Evolutionary conservation across 1,140 invertebrate genomes (phyloP).

Genomic region (Caenorhabditis briggsae): DNA sequence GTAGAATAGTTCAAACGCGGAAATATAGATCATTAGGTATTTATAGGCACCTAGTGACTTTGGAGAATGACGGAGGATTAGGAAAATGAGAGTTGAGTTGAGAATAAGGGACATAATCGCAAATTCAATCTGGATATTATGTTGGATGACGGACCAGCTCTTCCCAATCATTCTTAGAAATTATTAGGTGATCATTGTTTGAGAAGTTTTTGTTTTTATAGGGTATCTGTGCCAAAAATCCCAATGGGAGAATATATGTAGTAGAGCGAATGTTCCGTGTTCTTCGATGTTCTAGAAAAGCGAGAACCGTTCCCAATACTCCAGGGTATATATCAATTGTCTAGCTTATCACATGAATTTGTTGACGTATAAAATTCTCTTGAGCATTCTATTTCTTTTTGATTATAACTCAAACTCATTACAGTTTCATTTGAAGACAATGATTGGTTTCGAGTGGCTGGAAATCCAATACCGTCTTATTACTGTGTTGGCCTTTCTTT

Average conservation of each 20-base stretch:
- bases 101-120: neutral
- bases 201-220: neutral
- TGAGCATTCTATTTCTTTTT: neutral
- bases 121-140: slow-evolving; percentile 4
- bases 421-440: neutral
- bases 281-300: too few species aligned
- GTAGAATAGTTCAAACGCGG: neutral
- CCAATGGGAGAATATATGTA: too few species aligned
- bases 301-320: too few species aligned
- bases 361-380: neutral
- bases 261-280: too few species aligned
- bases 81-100: neutral
- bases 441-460: neutral
- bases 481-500: neutral
- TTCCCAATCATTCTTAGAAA: neutral
- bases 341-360: neutral
- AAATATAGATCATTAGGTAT: slow-evolving; percentile 16
- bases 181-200: neutral
- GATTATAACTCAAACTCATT: neutral
- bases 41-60: slow-evolving; percentile 3
- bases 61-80: slow-evolving; percentile 11
- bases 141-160: neutral
- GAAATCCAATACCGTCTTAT: slow-evolving; percentile 1
- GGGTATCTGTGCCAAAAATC: too few species aligned
- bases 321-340: too few species aligned